Evolutionary conservation across 2,113 vertebrate species (phyloP).

Genomic region (Phoxinus phoxinus): DNA sequence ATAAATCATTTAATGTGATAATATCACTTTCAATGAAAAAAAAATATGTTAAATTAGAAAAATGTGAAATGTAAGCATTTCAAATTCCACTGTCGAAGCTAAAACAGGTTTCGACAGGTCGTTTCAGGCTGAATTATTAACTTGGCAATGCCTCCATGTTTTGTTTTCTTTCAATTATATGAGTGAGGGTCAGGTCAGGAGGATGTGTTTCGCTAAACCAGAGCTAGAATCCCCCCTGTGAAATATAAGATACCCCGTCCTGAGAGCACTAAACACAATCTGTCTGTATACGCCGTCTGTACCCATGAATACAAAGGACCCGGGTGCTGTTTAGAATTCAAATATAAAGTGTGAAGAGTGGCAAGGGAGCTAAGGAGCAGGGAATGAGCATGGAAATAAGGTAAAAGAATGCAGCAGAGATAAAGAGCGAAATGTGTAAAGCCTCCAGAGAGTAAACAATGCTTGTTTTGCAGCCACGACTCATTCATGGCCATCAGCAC

Average conservation of each 20-base stretch:
- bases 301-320: constrained; percentile 67
- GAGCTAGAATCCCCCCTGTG: constrained; percentile 43
- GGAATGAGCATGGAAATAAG: constrained; percentile 75
- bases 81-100: neutral
- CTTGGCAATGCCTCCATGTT: neutral
- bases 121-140: constrained; percentile 21
- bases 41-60: neutral
- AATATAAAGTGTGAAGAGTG: constrained; percentile 72
- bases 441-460: constrained; percentile 60
- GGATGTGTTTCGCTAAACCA: constrained; percentile 36
- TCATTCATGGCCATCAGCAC: constrained; percentile 64
- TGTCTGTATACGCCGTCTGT: constrained; percentile 57
- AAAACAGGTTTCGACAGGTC: neutral
- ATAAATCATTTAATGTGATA: neutral
- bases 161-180: constrained; percentile 36
- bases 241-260: constrained; percentile 19
- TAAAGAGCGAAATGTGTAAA: constrained; percentile 67
- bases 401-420: constrained; percentile 71
- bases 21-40: neutral
- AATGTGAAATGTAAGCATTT: neutral
- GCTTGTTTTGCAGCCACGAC: constrained; percentile 61
- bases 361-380: constrained; percentile 58
- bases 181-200: constrained; percentile 32
- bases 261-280: constrained; percentile 11
- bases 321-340: constrained; percentile 72